These are phyloP conservation scores for Phenganax marumi DNA, from an alignment of 92 coral and sea anemone genomes.

Conservation along the genomic window DNA sequence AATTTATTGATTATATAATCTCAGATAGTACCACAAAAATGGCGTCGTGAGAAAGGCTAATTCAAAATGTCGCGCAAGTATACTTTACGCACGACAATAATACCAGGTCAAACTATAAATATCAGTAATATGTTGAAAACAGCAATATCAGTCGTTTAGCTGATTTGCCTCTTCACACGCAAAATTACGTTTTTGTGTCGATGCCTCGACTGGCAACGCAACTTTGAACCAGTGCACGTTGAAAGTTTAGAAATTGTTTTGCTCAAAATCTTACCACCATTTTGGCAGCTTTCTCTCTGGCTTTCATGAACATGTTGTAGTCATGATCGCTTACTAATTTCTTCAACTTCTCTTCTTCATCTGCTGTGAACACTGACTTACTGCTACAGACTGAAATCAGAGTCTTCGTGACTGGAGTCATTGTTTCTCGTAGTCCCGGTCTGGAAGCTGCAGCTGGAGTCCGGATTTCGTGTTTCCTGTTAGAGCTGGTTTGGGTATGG, in stretches of 20 bases:
- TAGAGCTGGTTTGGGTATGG: slow-evolving; percentile 49
- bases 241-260: neutral
- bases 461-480: slow-evolving; percentile 13
- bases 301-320: slow-evolving; percentile 79
- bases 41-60: too few relatives aligned
- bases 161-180: too few relatives aligned
- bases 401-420: slow-evolving; percentile 27
- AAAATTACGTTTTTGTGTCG: too few relatives aligned
- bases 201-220: too few relatives aligned
- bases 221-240: neutral
- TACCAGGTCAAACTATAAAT: too few relatives aligned
- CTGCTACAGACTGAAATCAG: slow-evolving; percentile 34
- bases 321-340: slow-evolving; percentile 74
- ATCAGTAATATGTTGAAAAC: too few relatives aligned
- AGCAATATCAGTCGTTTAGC: too few relatives aligned
- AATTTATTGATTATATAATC: too few relatives aligned
- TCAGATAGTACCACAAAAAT: too few relatives aligned
- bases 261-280: slow-evolving; percentile 69
- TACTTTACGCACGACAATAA: too few relatives aligned
- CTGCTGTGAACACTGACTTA: slow-evolving; percentile 48
- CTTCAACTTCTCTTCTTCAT: slow-evolving; percentile 74
- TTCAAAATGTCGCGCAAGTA: too few relatives aligned
- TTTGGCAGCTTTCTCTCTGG: slow-evolving; percentile 89
- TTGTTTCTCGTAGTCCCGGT: slow-evolving; percentile 10
- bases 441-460: neutral